Evolutionary conservation across 2,113 vertebrate genomes (phyloP).

Genomic region (Campylomormyrus numenius): DNA sequence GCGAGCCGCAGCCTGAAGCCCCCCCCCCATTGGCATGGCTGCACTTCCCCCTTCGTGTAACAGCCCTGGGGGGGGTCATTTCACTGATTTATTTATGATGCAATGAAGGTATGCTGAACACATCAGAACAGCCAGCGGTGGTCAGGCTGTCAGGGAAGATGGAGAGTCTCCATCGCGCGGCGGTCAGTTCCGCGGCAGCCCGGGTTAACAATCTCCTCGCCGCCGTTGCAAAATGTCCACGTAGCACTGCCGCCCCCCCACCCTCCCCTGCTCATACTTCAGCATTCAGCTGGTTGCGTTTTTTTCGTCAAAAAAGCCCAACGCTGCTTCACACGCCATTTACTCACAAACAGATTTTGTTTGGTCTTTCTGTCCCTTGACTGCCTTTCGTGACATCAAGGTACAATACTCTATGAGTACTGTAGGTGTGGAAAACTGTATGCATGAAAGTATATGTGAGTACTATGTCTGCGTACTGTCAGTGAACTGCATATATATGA

Average conservation of each 20-base stretch:
- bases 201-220: constrained; percentile 81
- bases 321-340: not conserved
- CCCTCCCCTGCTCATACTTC: constrained; percentile 17
- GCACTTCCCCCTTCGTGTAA: constrained; percentile 61
- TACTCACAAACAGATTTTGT: not conserved
- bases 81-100: constrained; percentile 99
- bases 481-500: not conserved
- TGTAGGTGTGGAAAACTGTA: not conserved
- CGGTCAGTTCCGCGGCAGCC: constrained; percentile 50
- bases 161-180: constrained; percentile 87
- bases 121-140: constrained; percentile 89
- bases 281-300: constrained; percentile 41
- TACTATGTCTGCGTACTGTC: not conserved
- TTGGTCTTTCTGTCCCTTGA: not conserved
- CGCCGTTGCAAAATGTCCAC: constrained; percentile 61
- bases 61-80: constrained; percentile 67
- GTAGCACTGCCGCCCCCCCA: constrained; percentile 34
- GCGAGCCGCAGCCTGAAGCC: constrained; percentile 31
- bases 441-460: not conserved
- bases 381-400: not conserved
- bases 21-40: constrained; percentile 48
- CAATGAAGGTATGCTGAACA: constrained; percentile 92
- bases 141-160: constrained; percentile 93
- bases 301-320: constrained; percentile 31
- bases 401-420: not conserved